Evolutionary conservation across 2,888 invertebrate species (phyloP).

Genomic region (Atrina japonica): DNA sequence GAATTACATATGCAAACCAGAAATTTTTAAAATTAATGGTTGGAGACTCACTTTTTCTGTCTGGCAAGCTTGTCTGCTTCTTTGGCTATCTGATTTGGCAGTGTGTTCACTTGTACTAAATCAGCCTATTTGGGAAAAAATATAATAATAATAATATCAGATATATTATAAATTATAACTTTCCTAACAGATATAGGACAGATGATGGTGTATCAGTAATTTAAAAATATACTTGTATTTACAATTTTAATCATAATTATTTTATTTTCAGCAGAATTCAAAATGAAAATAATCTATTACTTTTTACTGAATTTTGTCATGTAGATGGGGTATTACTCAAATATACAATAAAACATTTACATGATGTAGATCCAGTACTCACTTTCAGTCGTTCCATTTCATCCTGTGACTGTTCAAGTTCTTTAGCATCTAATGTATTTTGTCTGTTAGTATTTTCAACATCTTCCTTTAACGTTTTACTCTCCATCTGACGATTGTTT

Average conservation of each 20-base stretch:
- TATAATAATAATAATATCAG: not conserved
- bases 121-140: conserved; percentile 66
- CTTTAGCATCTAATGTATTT: conserved; percentile 66
- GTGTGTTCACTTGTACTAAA: conserved; percentile 73
- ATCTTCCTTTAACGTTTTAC: conserved; percentile 77
- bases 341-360: too few relatives aligned
- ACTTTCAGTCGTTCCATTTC: conserved; percentile 77
- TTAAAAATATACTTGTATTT: too few relatives aligned
- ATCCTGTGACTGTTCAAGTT: conserved; percentile 70
- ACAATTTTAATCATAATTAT: too few relatives aligned
- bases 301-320: too few relatives aligned
- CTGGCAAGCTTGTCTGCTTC: conserved; percentile 76
- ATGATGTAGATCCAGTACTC: too few relatives aligned
- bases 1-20: not conserved
- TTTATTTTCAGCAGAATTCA: too few relatives aligned
- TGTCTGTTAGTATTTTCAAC: conserved; percentile 69
- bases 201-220: too few relatives aligned
- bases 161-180: conserved; percentile 1
- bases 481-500: conserved; percentile 75
- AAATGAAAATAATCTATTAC: too few relatives aligned
- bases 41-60: conserved; percentile 73
- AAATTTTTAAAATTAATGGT: not conserved
- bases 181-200: too few relatives aligned
- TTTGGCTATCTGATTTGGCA: conserved; percentile 77
- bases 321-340: too few relatives aligned